These are phyloP conservation scores for Polia nebulosa DNA, from an alignment of 2,888 invertebrate species.

Conservation along the genomic window DNA sequence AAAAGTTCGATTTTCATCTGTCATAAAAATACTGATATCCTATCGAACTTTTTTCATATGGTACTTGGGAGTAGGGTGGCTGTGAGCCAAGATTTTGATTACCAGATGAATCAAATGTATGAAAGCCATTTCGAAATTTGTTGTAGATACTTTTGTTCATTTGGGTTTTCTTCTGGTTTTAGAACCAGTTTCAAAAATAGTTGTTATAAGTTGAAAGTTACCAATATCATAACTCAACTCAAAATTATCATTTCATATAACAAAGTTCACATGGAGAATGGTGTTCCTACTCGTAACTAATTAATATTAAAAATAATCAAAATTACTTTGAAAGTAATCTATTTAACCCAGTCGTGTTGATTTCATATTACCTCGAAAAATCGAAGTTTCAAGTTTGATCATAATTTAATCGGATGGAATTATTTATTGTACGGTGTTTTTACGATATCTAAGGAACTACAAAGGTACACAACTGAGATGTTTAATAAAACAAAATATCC, in stretches of 20 bases:
- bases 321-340: conserved; percentile 33
- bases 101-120: neutral
- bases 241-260: neutral
- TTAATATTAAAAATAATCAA: conserved; percentile 22
- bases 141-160: neutral
- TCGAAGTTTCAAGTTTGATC: neutral
- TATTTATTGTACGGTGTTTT: neutral
- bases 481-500: no score
- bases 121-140: neutral
- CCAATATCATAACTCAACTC: neutral
- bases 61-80: conserved; percentile 14
- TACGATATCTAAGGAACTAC: no score
- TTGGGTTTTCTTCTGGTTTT: neutral
- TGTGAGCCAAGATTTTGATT: conserved; percentile 17
- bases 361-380: conserved; percentile 5
- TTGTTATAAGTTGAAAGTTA: no score
- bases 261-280: neutral
- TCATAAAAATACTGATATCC: conserved; percentile 36
- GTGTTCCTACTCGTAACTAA: conserved; percentile 6
- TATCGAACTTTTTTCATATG: neutral
- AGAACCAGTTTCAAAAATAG: no score
- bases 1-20: conserved; percentile 16
- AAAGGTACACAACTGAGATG: no score
- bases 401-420: neutral
- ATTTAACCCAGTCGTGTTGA: conserved; percentile 7